Evolutionary conservation across 2,113 vertebrate genomes (phyloP).

Genomic region (Eubucco bourcierii): DNA sequence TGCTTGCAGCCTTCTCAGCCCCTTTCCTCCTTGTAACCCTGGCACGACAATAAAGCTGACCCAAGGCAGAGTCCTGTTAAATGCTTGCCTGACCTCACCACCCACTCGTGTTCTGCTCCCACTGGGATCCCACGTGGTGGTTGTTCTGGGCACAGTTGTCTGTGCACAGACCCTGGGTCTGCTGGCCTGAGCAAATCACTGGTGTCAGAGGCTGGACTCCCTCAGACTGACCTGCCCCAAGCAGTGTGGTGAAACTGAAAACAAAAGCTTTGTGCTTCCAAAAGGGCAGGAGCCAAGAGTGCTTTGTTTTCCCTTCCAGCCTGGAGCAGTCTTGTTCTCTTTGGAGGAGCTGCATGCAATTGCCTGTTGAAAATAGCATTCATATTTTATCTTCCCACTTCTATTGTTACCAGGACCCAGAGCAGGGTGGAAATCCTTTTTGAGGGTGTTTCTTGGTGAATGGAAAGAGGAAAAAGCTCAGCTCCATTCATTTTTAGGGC

Average conservation of each 20-base stretch:
- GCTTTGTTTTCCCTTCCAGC: constrained; percentile 41
- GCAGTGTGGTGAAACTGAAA: constrained; percentile 2
- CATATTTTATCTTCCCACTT: constrained; percentile 50
- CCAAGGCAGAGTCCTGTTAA: neutral
- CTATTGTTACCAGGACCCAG: constrained; percentile 47
- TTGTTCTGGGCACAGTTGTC: neutral
- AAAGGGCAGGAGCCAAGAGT: constrained; percentile 19
- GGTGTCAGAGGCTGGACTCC: neutral
- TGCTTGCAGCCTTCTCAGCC: constrained; percentile 35
- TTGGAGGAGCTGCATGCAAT: constrained; percentile 43
- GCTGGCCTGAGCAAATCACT: neutral
- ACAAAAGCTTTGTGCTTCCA: constrained; percentile 34
- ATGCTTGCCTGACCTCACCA: neutral
- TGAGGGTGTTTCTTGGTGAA: constrained; percentile 57
- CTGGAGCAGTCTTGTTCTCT: constrained; percentile 56
- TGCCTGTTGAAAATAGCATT: constrained; percentile 52
- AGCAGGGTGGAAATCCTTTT: constrained; percentile 39
- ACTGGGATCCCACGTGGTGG: neutral
- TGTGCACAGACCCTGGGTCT: neutral
- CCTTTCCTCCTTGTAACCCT: constrained; percentile 1
- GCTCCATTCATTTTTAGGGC: constrained; percentile 50
- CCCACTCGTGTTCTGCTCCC: neutral
- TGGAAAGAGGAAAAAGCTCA: constrained; percentile 40
- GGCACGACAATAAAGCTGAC: constrained; percentile 8
- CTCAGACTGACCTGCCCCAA: neutral